Conservation (phyloP, 2,888 invertebrate species). For the Eilema caniola region DNA sequence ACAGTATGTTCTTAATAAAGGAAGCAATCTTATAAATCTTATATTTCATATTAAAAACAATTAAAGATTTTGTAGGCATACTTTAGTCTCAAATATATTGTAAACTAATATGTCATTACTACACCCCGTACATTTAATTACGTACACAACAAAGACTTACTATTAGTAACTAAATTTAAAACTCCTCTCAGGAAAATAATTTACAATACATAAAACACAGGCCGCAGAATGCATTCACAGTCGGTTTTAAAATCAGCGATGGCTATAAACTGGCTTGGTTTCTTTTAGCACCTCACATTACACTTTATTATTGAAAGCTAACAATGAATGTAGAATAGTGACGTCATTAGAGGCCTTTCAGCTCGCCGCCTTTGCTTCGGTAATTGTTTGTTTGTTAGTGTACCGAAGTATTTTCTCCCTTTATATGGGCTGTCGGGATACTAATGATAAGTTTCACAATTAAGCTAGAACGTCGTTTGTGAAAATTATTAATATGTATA, state of each 20-base stretch:
- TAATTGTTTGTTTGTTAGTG: conserved; percentile 49
- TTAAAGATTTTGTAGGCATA: no score
- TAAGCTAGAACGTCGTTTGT: no score
- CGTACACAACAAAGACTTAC: conserved; percentile 15
- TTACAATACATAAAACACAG: conserved; percentile 53
- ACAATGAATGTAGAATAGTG: conserved; percentile 71
- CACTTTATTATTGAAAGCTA: conserved; percentile 75
- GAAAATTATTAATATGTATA: no score
- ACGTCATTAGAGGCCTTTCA: conserved; percentile 68
- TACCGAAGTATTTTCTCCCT: conserved; percentile 37
- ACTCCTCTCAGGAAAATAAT: conserved; percentile 39
- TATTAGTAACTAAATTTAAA: conserved; percentile 28
- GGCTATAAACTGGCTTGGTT: conserved; percentile 71
- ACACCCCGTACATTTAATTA: not conserved
- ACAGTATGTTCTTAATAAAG: no score
- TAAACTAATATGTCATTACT: no score
- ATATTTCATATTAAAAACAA: no score
- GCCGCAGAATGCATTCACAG: conserved; percentile 54
- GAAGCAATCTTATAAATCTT: no score
- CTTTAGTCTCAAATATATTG: no score
- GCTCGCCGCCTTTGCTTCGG: conserved; percentile 58
- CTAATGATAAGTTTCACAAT: conserved; percentile 14
- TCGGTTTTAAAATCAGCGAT: conserved; percentile 68
- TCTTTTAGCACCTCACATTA: conserved; percentile 75
- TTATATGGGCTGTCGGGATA: conserved; percentile 29